phyloP scores from a whole-genome alignment of 2,797 vertebrate genomes.

The Sebastolobus alascanus region DNA sequence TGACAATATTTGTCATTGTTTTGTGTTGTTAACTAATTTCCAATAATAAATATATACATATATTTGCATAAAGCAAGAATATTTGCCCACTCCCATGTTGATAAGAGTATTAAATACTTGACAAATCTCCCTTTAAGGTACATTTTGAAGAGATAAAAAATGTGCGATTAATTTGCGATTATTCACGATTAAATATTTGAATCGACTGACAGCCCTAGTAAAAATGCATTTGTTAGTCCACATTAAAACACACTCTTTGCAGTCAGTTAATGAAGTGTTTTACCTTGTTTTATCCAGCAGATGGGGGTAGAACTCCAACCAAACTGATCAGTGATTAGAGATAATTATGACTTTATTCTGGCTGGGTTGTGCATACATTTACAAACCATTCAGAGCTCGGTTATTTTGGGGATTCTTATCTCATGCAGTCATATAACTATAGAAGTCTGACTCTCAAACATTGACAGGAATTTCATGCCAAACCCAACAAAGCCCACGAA shows the following conservation, averaged over 20 bases:
- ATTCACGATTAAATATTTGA: no score
- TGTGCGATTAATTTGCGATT: no score
- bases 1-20: no score
- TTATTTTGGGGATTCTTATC: conserved; percentile 7
- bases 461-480: conserved; percentile 14
- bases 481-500: conserved; percentile 38
- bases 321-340: not conserved
- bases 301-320: conserved; percentile 56
- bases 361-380: not conserved
- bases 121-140: no score
- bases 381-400: not conserved
- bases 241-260: not conserved
- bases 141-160: no score
- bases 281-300: conserved; percentile 57
- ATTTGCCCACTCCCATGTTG: no score
- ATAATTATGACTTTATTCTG: conserved; percentile 1
- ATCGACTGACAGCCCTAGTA: no score
- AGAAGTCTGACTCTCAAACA: not conserved
- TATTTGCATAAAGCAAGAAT: no score
- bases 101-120: no score
- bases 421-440: not conserved
- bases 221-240: not conserved
- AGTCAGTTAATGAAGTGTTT: not conserved
- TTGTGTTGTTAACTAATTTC: no score
- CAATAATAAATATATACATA: no score